Evolutionary conservation across 2,797 vertebrate genomes (phyloP), one percentile per base, ranked within the genome.

Genomic region (Silurus lanzhouensis): DNA sequence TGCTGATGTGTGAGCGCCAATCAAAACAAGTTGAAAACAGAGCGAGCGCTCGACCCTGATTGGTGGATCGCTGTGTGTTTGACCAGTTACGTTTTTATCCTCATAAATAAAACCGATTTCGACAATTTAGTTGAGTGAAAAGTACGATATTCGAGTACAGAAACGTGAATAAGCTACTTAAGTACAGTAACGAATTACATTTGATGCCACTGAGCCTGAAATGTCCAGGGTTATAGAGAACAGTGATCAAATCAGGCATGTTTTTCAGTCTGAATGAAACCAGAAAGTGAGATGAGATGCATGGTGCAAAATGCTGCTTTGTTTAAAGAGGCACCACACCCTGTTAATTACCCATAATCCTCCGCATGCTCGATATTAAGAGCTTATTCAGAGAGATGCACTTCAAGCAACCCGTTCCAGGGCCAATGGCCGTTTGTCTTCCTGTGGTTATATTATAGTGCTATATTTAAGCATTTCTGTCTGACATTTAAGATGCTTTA

Each of bases 271-370:
- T 2, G 38, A 38, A 60, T 78, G 58, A 78, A 78, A 61, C 13
- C 57, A 60, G 58, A 63, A 46, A 61, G 58, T 7, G 20, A 27
- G 20, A 61, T 8, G 57, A 20, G 52, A 20, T 14, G 38, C 44
- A 14, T 3, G 2, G 72, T 57, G n/a, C 25, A 46, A 64, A 64
- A 46, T 22, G 19, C 57, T 46, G 64, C 83, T 83, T 80, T 86
- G 75, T 86, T 76, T 64, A 86, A 72, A 60, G 48, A 38, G 55
- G 55, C 20, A 52, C 83, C 38, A 31, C 76, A n/a, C 85, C 64
- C 60, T 79, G 72, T 27, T 86, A 89, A 88, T 83, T 70, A 74
- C 81, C 70, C 46, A n/a, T 68, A 44, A 14, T 22, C 38, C 55
- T 55, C 82, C 60, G 15, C 57, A 78, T 10, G 57, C 72, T 83